phyloP scores from a whole-genome alignment of 2,888 invertebrate genomes.

The Synergus itoensis region DNA sequence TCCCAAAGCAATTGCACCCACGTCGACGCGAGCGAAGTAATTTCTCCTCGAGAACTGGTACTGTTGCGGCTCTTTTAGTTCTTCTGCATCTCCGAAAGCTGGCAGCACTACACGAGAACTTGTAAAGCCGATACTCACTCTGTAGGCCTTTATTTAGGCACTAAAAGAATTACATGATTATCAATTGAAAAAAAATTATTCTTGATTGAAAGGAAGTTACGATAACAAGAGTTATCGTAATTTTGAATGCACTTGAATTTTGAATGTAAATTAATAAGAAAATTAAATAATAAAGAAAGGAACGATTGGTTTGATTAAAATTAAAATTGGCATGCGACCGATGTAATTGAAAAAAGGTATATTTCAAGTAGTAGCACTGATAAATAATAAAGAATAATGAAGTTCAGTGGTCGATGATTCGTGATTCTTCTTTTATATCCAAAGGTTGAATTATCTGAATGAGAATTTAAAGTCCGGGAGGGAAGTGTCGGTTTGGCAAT shows the following conservation, averaged over 20 bases:
- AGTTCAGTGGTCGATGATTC: conserved; percentile 7
- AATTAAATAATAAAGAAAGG: no score
- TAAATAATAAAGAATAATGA: conserved; percentile 7
- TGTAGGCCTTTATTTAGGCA: not conserved
- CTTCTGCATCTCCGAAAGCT: conserved; percentile 50
- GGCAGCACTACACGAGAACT: conserved; percentile 54
- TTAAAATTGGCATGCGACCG: no score
- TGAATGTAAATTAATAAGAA: no score
- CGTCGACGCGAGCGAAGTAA: conserved; percentile 63
- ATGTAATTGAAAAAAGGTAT: no score
- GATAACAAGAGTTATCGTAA: no score
- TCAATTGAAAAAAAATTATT: not conserved
- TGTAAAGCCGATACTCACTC: not conserved
- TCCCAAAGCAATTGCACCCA: conserved; percentile 74
- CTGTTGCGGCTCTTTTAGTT: conserved; percentile 45
- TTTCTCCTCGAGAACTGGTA: conserved; percentile 63
- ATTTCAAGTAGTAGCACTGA: not conserved
- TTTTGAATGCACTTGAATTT: no score
- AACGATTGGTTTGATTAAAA: no score
- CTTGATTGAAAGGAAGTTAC: not conserved
- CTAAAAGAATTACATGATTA: not conserved
- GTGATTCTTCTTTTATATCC: not conserved
- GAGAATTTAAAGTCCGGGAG: conserved; percentile 8
- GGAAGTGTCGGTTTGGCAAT: conserved; percentile 5
- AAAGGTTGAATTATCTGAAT: not conserved